A percentile compares a stretch with the other conserved stretches of the same genome.
These are phyloP conservation scores for Alca torda DNA, from an alignment of 2,797 vertebrate species.

Conservation along the genomic window DNA sequence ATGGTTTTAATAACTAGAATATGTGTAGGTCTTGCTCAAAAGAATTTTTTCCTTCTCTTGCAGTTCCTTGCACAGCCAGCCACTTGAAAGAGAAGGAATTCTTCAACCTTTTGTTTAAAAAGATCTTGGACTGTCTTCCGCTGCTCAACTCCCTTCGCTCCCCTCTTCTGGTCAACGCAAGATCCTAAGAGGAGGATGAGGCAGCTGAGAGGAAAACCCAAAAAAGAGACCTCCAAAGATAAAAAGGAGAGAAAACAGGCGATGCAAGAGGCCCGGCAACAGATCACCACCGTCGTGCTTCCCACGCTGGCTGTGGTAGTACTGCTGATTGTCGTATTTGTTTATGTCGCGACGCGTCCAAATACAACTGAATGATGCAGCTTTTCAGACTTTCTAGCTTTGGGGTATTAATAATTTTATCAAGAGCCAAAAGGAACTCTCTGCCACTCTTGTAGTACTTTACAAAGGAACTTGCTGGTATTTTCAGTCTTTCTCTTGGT, in stretches of 20 bases:
- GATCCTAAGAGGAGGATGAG: conserved; percentile 80
- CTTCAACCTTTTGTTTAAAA: neutral
- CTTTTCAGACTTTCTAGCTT: neutral
- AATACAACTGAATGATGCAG: conserved; percentile 81
- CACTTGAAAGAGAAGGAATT: neutral
- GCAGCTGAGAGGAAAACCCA: conserved; percentile 96
- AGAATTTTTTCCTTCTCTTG: neutral
- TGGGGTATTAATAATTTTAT: conserved; percentile 18
- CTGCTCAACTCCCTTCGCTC: neutral
- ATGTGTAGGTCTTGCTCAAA: neutral
- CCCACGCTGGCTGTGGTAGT: conserved; percentile 89
- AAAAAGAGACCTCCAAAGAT: conserved; percentile 94
- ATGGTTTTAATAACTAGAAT: neutral
- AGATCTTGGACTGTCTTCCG: neutral
- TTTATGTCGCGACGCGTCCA: conserved; percentile 94
- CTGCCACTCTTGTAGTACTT: neutral
- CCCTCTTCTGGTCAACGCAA: neutral
- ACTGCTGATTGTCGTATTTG: conserved; percentile 91
- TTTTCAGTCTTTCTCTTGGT: conserved; percentile 70
- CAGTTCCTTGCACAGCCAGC: neutral
- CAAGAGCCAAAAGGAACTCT: conserved; percentile 23
- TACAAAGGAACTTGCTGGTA: conserved; percentile 38
- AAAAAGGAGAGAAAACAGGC: conserved; percentile 97
- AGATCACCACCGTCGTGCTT: conserved; percentile 91
- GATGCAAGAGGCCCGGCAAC: conserved; percentile 95